phyloP scores from a whole-genome alignment of 2,797 vertebrate genomes.

The Pipistrellus kuhlii region DNA sequence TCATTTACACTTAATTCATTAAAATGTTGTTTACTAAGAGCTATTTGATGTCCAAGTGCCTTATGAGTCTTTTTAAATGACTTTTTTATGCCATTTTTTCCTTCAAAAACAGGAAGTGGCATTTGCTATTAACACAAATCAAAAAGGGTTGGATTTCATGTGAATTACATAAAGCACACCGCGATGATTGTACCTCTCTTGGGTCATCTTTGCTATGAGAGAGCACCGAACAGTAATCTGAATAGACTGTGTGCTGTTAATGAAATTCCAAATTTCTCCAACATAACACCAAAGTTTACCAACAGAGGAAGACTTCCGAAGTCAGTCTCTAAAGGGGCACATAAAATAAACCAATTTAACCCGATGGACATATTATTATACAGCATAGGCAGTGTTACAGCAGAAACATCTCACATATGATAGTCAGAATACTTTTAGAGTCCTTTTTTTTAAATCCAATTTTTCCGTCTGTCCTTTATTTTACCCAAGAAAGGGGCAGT shows the following conservation, averaged over 20 bases:
- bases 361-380: neutral
- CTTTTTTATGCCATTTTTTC: slow-evolving; percentile 71
- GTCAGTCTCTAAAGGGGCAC: neutral
- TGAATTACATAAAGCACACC: slow-evolving; percentile 27
- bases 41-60: slow-evolving; percentile 75
- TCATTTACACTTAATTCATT: slow-evolving; percentile 83
- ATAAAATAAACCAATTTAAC: slow-evolving; percentile 5
- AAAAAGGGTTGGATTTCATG: neutral
- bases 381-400: neutral
- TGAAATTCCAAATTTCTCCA: slow-evolving; percentile 12
- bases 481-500: neutral
- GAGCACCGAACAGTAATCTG: slow-evolving; percentile 34
- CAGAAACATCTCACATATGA: neutral
- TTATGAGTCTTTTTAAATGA: slow-evolving; percentile 74
- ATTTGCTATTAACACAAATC: slow-evolving; percentile 63
- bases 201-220: neutral
- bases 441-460: slow-evolving; percentile 14
- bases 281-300: neutral
- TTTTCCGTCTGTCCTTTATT: neutral
- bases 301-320: neutral
- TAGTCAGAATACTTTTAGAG: neutral
- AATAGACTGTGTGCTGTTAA: neutral
- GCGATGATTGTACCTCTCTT: neutral
- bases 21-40: slow-evolving; percentile 80
- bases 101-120: slow-evolving; percentile 80